Percentiles rank a stretch among this genome's conserved stretches.
Evolutionary conservation across 2,113 vertebrate species (phyloP).

Genomic region (Xenopus laevis): DNA sequence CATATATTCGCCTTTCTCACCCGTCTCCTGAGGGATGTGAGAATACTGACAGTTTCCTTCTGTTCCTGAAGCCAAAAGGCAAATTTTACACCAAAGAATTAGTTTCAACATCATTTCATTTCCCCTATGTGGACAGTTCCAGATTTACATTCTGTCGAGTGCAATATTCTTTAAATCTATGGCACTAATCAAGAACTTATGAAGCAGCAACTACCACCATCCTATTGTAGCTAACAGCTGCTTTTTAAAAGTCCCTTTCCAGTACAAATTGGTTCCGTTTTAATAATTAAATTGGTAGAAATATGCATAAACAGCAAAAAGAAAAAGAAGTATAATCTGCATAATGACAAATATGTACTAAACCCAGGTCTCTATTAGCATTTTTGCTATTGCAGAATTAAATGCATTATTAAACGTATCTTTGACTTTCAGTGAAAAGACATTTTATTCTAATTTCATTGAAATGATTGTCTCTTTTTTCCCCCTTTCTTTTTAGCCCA

Average conservation of each 20-base stretch:
- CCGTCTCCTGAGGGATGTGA: slow-evolving; percentile 12
- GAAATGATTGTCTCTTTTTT: slow-evolving; percentile 34
- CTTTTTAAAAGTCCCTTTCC: too few species aligned
- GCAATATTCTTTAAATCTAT: too few species aligned
- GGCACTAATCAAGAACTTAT: too few species aligned
- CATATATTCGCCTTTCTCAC: slow-evolving; percentile 28
- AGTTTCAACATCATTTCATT: slow-evolving; percentile 29
- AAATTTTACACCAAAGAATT: slow-evolving; percentile 29
- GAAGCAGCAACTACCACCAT: too few species aligned
- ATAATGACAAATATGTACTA: slow-evolving; percentile 33
- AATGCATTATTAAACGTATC: slow-evolving; percentile 34
- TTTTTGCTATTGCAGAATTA: slow-evolving; percentile 14
- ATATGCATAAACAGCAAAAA: slow-evolving; percentile 10
- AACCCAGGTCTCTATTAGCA: background rate
- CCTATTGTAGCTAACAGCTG: too few species aligned
- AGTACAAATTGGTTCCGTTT: background rate
- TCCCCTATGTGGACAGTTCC: background rate
- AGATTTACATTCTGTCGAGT: too few species aligned
- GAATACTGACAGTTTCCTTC: slow-evolving; percentile 27
- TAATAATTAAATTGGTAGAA: slow-evolving; percentile 30
- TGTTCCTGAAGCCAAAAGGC: slow-evolving; percentile 36
- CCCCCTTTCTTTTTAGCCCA: slow-evolving; percentile 67
- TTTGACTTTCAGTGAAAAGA: slow-evolving; percentile 7
- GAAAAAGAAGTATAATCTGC: slow-evolving; percentile 1
- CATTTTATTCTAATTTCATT: slow-evolving; percentile 26